Base-by-base conservation (phyloP, 2,797 vertebrate genomes). In the Kryptolebias ocellatus region DNA sequence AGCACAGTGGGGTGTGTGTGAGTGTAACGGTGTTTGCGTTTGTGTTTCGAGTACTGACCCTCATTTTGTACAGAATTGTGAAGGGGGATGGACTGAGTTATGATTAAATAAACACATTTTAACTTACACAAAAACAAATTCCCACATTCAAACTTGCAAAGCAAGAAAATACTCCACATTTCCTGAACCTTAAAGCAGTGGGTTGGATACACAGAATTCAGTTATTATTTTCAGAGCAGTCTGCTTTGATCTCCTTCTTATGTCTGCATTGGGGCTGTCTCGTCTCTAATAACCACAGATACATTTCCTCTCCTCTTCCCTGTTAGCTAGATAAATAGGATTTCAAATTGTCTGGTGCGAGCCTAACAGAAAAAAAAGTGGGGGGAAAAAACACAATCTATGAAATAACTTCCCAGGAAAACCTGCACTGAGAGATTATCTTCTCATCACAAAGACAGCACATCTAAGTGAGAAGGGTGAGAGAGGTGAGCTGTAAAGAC, bases 301-400 rank as follows among this genome's bases (percentile, higher is more conserved):
- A 83, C 57, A 83, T 86, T 91, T 87, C 77, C 78, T 85, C 57
- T 87, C 61, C 72, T 79, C 63, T 87, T 69, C 72, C 70, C 86
- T 78, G 83, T 87, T 86, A 83, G 84, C 72, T 61, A 66, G 79
- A 90, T 89, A 89, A 89, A 92, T 86, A 91, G 72, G 85, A 90
- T 89, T 89, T 91, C 74, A 89, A 87, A 92, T 90, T 87, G 87
- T 84, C 83, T 87, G 87, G 58, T 72, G 64, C 67, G 69, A 81
- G 72, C 75, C 71, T 78, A 89, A 86, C 87, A 87, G 75, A 74
- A 60, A 76, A 81, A 89, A 31, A 28, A 52, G 20, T 8, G 7
- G 7, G 18, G 11, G 37, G 53, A 7, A 28, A 64, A 86, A 85
- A 88, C 69, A 82, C 76, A 80, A 89, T 87, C 79, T 89, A 87